Conservation (phyloP, 2,888 invertebrate genomes). For the Idaea biselata region DNA sequence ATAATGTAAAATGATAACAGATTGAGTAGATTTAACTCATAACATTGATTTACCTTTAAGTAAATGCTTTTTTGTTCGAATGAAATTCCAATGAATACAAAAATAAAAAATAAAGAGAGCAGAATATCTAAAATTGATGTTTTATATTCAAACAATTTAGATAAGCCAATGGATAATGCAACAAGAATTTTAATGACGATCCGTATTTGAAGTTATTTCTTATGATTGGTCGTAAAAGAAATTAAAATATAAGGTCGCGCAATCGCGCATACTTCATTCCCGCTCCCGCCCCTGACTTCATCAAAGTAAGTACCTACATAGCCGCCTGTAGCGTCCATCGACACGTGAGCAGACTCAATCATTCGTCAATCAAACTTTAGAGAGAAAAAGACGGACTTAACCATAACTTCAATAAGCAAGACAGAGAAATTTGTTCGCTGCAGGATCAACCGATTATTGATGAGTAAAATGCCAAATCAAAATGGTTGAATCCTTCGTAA, state of each 20-base stretch:
- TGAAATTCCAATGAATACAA: background rate
- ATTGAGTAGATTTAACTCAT: no score
- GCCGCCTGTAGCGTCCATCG: constrained; percentile 54
- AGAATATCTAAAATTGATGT: background rate
- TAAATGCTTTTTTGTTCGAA: background rate
- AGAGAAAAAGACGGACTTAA: constrained; percentile 61
- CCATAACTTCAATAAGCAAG: constrained; percentile 38
- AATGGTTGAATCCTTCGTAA: constrained; percentile 54
- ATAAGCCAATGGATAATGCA: background rate
- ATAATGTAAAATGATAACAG: no score
- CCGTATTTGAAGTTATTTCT: background rate
- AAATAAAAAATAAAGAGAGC: background rate
- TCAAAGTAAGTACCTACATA: constrained; percentile 24
- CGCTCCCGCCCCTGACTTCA: constrained; percentile 34
- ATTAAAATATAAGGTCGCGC: constrained; percentile 3
- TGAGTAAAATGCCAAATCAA: constrained; percentile 56
- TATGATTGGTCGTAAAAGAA: constrained; percentile 3
- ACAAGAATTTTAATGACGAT: background rate
- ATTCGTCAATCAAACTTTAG: constrained; percentile 67
- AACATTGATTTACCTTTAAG: background rate
- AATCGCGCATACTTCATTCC: constrained; percentile 34
- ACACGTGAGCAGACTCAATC: constrained; percentile 64
- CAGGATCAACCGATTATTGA: constrained; percentile 55
- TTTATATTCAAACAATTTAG: background rate
- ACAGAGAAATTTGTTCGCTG: constrained; percentile 53